Percentiles rank a stretch among this genome's conserved stretches.
These are phyloP conservation scores for Drosophila obscura DNA, from an alignment of 1,140 invertebrate species.

Conservation along the genomic window DNA sequence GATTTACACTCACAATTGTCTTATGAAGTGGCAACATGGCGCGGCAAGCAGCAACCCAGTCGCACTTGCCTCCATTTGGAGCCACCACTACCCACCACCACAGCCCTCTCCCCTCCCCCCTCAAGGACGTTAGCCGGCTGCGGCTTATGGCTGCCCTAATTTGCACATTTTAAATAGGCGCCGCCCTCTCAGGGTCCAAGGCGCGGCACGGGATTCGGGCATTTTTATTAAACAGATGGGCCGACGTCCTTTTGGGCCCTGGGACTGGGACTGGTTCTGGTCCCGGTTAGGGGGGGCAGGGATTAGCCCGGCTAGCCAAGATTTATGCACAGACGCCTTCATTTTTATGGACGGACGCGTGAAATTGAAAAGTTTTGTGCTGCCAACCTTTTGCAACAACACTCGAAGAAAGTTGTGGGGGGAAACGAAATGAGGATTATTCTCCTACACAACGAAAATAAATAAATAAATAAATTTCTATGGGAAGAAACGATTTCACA, in stretches of 20 bases:
- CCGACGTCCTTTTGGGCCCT: constrained; percentile 2
- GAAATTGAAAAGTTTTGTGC: constrained; percentile 75
- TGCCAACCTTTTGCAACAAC: constrained; percentile 15
- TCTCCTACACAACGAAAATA: too few species aligned
- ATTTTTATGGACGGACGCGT: constrained; percentile 66
- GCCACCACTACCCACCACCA: neutral
- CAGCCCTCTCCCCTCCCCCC: neutral
- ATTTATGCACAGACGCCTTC: constrained; percentile 72
- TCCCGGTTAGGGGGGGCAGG: constrained; percentile 35
- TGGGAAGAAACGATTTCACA: too few species aligned
- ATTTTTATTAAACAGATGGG: constrained; percentile 69
- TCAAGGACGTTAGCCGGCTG: constrained; percentile 46
- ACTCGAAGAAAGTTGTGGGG: neutral
- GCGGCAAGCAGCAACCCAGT: constrained; percentile 1
- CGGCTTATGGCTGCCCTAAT: constrained; percentile 74
- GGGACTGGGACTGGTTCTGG: neutral
- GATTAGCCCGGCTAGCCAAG: constrained; percentile 67
- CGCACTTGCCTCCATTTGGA: too few species aligned
- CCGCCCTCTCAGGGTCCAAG: neutral
- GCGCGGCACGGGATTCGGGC: constrained; percentile 19
- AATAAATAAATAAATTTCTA: too few species aligned
- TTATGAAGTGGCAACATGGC: constrained; percentile 74
- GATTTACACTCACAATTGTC: constrained; percentile 73
- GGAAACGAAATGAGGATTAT: too few species aligned
- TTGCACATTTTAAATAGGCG: constrained; percentile 81